Base-by-base conservation (phyloP, 2,888 invertebrate genomes). In the Drosophila subquinaria region DNA sequence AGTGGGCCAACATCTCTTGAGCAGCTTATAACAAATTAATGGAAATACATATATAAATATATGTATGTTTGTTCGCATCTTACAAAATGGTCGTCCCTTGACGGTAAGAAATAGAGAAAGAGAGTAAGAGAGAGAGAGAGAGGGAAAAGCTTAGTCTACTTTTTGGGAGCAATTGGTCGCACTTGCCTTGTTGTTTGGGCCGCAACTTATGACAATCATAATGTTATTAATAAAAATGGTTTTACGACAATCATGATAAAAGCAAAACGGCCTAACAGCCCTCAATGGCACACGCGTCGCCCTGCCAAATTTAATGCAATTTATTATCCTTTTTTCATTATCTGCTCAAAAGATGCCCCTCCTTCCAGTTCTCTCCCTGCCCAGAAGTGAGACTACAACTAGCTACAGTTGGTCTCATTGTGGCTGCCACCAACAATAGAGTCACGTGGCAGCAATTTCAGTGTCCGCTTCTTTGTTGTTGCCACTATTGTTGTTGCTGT, bases 401-500 rank as follows among this genome's bases (percentile, higher is more conserved):
- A 72, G 63, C 67, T 66, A 66, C 45, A 69, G 62, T 64, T 65
- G 75, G 56, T 36, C 30, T 33, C 63, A 43, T 64, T 75, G 67
- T 56, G 69, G 69, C 23, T 51, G 59, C 62, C 53, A 23, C 82
- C 79, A 63, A 92, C 92, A 92, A 92, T 84, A 76, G 80, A 90
- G 93, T 90, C 93, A 93, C 93, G 93, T 93, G 93, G 88, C 93
- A 76, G 84, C 92, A 93, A 92, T 93, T 92, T 92, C 81, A 90
- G 71, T 89, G 85, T 91, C 88, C 90, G 90, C 62, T 76, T 67
- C 30, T 64, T 73, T 79, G 78, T 76, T 64, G 48, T 50, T 38
- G 20, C 11, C 35, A 8, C 23, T 57, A 30, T 40, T 57, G 50
- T 45, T 43, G 38, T 35, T 50, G 47, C 52, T 35, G 50, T 52